These are phyloP conservation scores for Pyrocephalus nanus DNA, from an alignment of 2,797 vertebrate species.

Conservation along the genomic window DNA sequence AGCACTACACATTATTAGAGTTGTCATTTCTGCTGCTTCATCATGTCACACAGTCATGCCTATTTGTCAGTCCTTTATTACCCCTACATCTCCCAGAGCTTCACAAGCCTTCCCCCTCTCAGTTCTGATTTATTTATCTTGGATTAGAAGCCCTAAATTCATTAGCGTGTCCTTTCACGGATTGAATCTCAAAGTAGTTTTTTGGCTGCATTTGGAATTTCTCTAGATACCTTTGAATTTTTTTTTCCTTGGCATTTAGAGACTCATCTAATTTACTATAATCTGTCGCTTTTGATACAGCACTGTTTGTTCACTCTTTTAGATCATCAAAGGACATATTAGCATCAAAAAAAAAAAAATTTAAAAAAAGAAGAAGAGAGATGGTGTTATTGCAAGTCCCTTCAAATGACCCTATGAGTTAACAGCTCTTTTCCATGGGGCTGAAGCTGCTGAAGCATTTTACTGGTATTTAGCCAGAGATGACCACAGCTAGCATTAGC, in stretches of 20 bases:
- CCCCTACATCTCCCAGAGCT: background rate
- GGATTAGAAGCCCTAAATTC: constrained; percentile 33
- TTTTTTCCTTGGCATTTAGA: constrained; percentile 15
- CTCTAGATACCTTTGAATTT: constrained; percentile 3
- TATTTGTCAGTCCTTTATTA: constrained; percentile 27
- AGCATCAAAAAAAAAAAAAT: background rate
- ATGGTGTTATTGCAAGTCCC: background rate
- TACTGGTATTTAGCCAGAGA: background rate
- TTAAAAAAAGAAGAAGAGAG: background rate
- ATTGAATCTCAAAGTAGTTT: constrained; percentile 16
- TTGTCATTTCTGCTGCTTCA: constrained; percentile 10
- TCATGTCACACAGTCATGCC: background rate
- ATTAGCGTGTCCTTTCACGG: constrained; percentile 16
- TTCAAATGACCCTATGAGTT: background rate
- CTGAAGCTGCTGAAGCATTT: background rate
- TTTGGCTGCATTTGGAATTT: constrained; percentile 12
- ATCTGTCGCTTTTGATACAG: constrained; percentile 12
- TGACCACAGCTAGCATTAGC: background rate
- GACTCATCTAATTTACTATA: background rate
- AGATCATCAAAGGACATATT: background rate
- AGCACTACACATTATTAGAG: background rate
- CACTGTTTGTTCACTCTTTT: background rate
- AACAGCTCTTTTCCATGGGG: background rate
- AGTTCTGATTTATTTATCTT: constrained; percentile 15
- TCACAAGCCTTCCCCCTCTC: background rate